A percentile compares a stretch with the other conserved stretches of the same genome.
Evolutionary conservation across 2,888 invertebrate species (phyloP).

Genomic region (Euplexia lucipara): DNA sequence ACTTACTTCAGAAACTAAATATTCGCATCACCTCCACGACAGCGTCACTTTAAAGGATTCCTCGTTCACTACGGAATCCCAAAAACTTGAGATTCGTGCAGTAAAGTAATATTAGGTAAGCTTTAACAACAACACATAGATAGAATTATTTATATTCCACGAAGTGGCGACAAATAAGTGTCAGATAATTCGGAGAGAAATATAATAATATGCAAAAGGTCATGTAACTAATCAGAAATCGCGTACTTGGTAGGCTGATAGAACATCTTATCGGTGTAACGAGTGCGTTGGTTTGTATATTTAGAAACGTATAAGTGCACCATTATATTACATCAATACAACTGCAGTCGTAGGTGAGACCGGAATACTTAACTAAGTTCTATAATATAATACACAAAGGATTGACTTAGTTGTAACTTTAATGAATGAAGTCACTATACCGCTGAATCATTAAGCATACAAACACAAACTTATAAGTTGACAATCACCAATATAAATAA

Average conservation of each 20-base stretch:
- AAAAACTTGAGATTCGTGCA: neutral
- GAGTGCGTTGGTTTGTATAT: neutral
- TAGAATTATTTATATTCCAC: slow-evolving; percentile 18
- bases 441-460: slow-evolving; percentile 72
- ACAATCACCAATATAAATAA: slow-evolving; percentile 74
- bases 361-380: neutral
- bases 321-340: slow-evolving; percentile 1
- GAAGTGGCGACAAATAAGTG: slow-evolving; percentile 31
- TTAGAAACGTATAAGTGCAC: neutral
- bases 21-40: too few relatives aligned
- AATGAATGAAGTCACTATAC: slow-evolving; percentile 72
- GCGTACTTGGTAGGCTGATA: slow-evolving; percentile 4
- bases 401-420: slow-evolving; percentile 27
- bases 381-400: slow-evolving; percentile 15
- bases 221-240: slow-evolving; percentile 51
- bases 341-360: neutral
- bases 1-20: too few relatives aligned
- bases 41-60: too few relatives aligned
- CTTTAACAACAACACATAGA: slow-evolving; percentile 5
- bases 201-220: slow-evolving; percentile 56
- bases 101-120: neutral
- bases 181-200: slow-evolving; percentile 39
- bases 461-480: slow-evolving; percentile 66
- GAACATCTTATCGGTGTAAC: slow-evolving; percentile 14
- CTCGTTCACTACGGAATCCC: too few relatives aligned